A percentile compares a stretch with the other conserved stretches of the same genome.
Evolutionary conservation across 1,140 invertebrate species (phyloP).

Genomic region (Hormaphis cornu): DNA sequence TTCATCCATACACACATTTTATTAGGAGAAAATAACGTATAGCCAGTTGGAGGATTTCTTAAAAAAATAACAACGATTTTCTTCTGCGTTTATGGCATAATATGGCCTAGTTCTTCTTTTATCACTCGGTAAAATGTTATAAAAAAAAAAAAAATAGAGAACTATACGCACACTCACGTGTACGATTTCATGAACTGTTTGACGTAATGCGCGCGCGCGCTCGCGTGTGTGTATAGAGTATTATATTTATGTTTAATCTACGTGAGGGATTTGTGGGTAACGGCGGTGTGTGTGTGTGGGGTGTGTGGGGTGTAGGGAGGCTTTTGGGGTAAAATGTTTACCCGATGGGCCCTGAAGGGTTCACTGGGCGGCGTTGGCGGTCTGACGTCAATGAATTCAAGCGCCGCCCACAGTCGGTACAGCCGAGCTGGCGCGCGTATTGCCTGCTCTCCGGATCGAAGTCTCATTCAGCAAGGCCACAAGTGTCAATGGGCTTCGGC

Average conservation of each 20-base stretch:
- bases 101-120: neutral
- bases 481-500: slow-evolving; percentile 23
- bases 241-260: slow-evolving; percentile 6
- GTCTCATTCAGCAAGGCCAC: slow-evolving; percentile 32
- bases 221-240: neutral
- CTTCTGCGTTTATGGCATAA: neutral
- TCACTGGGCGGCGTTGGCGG: slow-evolving; percentile 21
- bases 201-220: too few relatives aligned
- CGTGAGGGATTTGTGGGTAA: neutral
- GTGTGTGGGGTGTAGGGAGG: too few relatives aligned
- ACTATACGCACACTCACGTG: neutral
- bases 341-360: slow-evolving; percentile 1
- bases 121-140: neutral
- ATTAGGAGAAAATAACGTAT: neutral
- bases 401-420: slow-evolving; percentile 10
- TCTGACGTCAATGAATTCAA: slow-evolving; percentile 28
- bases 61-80: neutral
- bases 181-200: neutral
- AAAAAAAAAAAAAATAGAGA: neutral
- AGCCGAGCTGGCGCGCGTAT: slow-evolving; percentile 23
- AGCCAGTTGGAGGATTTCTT: neutral
- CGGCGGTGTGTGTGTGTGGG: too few relatives aligned
- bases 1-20: too few relatives aligned
- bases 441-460: slow-evolving; percentile 22
- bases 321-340: neutral